Conservation (phyloP, 2,113 vertebrate genomes). For the Lagopus leucura region DNA sequence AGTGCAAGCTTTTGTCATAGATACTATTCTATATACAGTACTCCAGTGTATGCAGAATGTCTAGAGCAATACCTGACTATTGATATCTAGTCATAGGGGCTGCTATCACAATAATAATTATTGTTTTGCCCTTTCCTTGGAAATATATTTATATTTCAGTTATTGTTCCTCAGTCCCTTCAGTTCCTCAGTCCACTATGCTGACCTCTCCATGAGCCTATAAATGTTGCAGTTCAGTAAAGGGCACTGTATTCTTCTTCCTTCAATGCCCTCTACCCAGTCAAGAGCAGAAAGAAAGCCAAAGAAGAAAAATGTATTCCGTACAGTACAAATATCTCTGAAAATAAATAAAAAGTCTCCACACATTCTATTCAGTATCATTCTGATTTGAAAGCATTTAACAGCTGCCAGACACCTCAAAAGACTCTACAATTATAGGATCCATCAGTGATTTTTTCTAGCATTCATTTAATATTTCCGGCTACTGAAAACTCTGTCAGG, state of each 20-base stretch:
- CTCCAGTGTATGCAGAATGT: rapidly evolving
- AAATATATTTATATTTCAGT: background rate
- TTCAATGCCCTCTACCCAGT: background rate
- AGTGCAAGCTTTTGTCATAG: background rate
- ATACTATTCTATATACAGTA: background rate
- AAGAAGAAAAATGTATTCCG: background rate
- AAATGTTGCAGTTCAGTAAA: background rate
- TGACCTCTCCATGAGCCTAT: background rate
- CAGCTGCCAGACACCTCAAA: background rate
- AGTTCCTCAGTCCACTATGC: too few species aligned
- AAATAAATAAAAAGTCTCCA: background rate
- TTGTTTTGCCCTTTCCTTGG: background rate
- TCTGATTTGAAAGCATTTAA: background rate
- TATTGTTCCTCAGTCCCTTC: background rate
- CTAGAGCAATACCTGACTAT: background rate
- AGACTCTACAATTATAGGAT: background rate
- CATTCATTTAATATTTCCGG: background rate
- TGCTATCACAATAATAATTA: background rate
- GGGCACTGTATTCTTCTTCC: background rate
- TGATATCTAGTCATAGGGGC: background rate
- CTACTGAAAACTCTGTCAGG: background rate
- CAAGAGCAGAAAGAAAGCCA: background rate
- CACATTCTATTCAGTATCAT: background rate
- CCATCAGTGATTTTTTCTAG: background rate
- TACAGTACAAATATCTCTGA: background rate